Evolutionary conservation across 2,797 vertebrate species (phyloP), one percentile per base, ranked within the genome.

Genomic region (Delichon dasypus): DNA sequence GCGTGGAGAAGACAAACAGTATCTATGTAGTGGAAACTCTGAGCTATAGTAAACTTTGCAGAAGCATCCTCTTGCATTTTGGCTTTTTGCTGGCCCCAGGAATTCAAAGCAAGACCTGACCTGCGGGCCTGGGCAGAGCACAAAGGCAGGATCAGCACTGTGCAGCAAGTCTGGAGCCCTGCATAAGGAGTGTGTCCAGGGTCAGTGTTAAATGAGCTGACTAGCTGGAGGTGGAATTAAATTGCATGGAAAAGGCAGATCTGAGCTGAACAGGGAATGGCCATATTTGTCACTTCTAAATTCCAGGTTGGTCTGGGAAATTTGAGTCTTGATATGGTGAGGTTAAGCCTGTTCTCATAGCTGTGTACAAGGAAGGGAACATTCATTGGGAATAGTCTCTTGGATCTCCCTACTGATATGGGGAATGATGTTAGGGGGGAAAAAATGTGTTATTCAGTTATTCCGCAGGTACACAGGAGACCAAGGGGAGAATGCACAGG

Each of bases 171-270:
- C 64, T 55, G 1, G 2, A 85, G 38, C 6, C 25, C 20, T 54
- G 38, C 29, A 16, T 58, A 42, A 90, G 60, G 66, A 66, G 36
- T 68, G n/a, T 85, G 66, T 30, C 40, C 21, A 34, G 53, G n/a
- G 11, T 62, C 17, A 40, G 36, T 36, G 70, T 89, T 58, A 66
- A 54, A 73, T 48, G 67, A 85, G 25, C 64, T 73, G 67, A 51
- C 66, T 72, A 67, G 51, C 72, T 89, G 58, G 45, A 75, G 25
- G 22, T 67, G 66, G 44, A 74, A 40, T 90, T 93, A 60, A 92
- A 57, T 74, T 94, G 88, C 71, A 23, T 53, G 90, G 84, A 57
- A 71, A 81, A 70, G 48, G 58, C 85, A 91, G 90, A 71, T 85
- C 61, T 79, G 92, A 74, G 36, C 34, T 89, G 50, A 62, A 7